Percentiles rank a stretch among this genome's conserved stretches.
Evolutionary conservation across 2,113 vertebrate genomes (phyloP).

Genomic region (Euleptes europaea): DNA sequence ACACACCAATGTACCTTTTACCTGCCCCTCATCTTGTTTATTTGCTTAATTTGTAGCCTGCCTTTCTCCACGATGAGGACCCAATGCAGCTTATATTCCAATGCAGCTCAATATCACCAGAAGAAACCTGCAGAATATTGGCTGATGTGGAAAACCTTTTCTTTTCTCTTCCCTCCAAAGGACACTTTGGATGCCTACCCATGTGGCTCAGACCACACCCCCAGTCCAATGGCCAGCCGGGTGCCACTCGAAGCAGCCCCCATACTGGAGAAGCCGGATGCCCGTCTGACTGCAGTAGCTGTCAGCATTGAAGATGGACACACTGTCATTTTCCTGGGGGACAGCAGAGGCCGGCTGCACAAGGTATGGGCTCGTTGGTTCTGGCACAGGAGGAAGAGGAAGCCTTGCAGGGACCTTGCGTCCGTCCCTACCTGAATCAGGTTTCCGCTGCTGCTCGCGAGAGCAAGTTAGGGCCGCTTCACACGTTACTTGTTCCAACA

Average conservation of each 20-base stretch:
- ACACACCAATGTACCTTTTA: no score
- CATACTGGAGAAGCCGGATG: constrained; percentile 83
- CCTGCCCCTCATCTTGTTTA: no score
- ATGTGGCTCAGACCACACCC: constrained; percentile 97
- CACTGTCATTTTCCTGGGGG: constrained; percentile 92
- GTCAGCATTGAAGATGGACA: constrained; percentile 85
- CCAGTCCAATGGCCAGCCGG: constrained; percentile 94
- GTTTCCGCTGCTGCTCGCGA: background rate
- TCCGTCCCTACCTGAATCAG: background rate
- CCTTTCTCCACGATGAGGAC: no score
- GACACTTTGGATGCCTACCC: constrained; percentile 94
- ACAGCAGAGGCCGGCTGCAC: constrained; percentile 89
- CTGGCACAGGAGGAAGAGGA: background rate
- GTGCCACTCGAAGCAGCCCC: constrained; percentile 82
- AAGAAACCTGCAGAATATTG: background rate
- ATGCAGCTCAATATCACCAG: background rate
- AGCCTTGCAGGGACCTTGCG: background rate
- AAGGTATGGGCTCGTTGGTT: constrained; percentile 77
- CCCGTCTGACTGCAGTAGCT: constrained; percentile 90
- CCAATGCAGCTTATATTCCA: no score
- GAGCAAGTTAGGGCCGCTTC: background rate
- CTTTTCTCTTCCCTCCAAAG: constrained; percentile 61
- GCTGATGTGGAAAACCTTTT: background rate
- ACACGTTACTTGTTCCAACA: background rate
- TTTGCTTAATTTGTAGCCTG: no score